phyloP scores from a whole-genome alignment of 2,797 vertebrate species.

The Pteronotus mesoamericanus region DNA sequence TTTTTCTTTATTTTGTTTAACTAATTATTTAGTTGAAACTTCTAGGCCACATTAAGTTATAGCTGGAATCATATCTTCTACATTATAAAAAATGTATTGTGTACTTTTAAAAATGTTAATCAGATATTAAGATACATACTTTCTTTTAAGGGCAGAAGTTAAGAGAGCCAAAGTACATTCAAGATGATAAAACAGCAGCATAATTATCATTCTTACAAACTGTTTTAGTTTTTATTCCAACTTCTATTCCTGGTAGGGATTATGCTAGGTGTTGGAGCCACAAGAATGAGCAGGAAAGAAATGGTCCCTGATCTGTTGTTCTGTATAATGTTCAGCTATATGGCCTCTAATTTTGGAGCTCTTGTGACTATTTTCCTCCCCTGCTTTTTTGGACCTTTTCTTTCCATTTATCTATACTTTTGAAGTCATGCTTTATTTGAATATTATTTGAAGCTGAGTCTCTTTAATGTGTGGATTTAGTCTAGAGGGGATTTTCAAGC shows the following conservation, averaged over 20 bases:
- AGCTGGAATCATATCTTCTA: not conserved
- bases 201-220: not conserved
- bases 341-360: not conserved
- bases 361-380: not conserved
- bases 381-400: not conserved
- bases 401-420: not conserved
- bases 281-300: not conserved
- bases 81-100: not conserved
- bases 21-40: not conserved
- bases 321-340: not conserved
- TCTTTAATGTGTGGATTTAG: not conserved
- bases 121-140: not conserved
- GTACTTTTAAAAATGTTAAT: not conserved
- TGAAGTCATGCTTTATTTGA: not conserved
- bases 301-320: not conserved
- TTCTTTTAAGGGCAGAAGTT: not conserved
- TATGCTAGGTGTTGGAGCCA: not conserved
- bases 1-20: not conserved
- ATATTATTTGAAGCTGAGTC: constrained; percentile 1
- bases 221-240: not conserved
- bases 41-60: not conserved
- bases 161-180: not conserved
- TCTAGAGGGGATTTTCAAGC: not conserved
- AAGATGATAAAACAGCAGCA: not conserved
- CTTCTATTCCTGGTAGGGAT: not conserved